Evolutionary conservation across 2,888 invertebrate genomes (phyloP).

Genomic region (Leptinotarsa peninsularis): DNA sequence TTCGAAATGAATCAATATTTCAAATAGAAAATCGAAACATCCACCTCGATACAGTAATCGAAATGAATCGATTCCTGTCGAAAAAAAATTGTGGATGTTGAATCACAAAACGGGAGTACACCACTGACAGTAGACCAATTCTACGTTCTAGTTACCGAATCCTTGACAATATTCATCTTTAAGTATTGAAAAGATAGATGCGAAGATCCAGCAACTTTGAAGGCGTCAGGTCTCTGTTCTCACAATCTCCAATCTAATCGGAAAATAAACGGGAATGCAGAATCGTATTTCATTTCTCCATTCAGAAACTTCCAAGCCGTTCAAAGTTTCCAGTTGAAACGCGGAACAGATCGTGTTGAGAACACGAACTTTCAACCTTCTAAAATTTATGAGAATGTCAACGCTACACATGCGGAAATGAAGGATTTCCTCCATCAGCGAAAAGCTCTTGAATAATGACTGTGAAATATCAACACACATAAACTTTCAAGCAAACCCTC

Average conservation of each 20-base stretch:
- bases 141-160: too few relatives aligned
- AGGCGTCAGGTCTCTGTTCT: neutral
- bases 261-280: neutral
- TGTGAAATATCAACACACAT: neutral
- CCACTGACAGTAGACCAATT: too few relatives aligned
- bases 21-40: too few relatives aligned
- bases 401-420: slow-evolving; percentile 9
- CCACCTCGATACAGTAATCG: too few relatives aligned
- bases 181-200: neutral
- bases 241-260: neutral
- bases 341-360: slow-evolving; percentile 5
- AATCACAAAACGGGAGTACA: too few relatives aligned
- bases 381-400: slow-evolving; percentile 6
- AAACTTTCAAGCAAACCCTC: neutral
- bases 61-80: too few relatives aligned
- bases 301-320: neutral
- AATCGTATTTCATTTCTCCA: slow-evolving; percentile 1
- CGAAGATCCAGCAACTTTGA: neutral
- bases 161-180: neutral
- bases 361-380: slow-evolving; percentile 6
- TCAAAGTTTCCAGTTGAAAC: neutral
- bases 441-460: slow-evolving; percentile 9
- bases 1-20: too few relatives aligned
- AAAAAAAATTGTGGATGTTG: too few relatives aligned
- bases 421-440: slow-evolving; percentile 9